Conservation (phyloP, 1,140 invertebrate genomes). For the Calephelis virginiensis region DNA sequence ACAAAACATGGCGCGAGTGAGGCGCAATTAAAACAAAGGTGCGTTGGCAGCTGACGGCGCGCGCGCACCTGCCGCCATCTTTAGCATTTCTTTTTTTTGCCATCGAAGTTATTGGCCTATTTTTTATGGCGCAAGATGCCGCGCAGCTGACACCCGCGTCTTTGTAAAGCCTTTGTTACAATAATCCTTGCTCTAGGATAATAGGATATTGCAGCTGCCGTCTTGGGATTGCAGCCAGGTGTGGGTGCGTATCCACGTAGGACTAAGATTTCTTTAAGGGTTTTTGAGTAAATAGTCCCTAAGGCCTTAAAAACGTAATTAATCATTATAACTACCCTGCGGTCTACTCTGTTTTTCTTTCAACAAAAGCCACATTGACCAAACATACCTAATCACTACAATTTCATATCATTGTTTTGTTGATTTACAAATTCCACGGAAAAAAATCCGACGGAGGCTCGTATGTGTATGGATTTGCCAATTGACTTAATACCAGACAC, state of each 20-base stretch:
- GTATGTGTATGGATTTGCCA: no score
- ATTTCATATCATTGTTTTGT: no score
- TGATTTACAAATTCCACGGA: no score
- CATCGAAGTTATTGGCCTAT: constrained; percentile 73
- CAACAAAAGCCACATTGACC: no score
- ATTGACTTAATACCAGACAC: no score
- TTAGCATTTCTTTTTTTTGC: constrained; percentile 71
- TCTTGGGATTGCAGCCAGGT: constrained; percentile 55
- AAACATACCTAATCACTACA: no score
- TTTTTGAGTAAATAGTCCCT: background rate
- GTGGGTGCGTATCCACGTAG: constrained; percentile 44
- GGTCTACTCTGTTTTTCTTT: no score
- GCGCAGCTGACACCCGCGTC: constrained; percentile 62
- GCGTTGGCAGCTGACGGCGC: constrained; percentile 59
- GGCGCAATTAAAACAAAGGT: constrained; percentile 67
- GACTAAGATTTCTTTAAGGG: constrained; percentile 20
- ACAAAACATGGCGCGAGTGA: constrained; percentile 40
- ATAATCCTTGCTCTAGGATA: constrained; percentile 51
- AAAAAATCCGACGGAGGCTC: no score
- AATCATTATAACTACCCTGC: no score
- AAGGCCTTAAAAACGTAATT: no score
- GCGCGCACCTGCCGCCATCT: constrained; percentile 68
- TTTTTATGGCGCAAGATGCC: constrained; percentile 73
- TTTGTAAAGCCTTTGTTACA: constrained; percentile 52
- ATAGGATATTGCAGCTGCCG: constrained; percentile 39